These are phyloP conservation scores for Leucozona laternaria DNA, from an alignment of 2,888 invertebrate species.

Conservation along the genomic window DNA sequence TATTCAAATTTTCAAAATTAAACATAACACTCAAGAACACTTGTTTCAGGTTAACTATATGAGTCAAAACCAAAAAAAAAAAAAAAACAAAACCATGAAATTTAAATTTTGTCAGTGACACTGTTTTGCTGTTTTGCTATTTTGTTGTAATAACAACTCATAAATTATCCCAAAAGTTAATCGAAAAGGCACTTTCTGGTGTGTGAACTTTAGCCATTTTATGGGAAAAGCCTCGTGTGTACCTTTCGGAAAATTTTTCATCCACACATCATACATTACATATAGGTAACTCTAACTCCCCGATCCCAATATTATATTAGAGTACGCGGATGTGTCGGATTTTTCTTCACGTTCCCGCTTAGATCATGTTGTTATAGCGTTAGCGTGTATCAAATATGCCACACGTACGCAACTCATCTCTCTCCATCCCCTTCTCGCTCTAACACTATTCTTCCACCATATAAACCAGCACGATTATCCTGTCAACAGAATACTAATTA, in stretches of 20 bases:
- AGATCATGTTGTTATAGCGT: background rate
- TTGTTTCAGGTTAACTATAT: slow-evolving; percentile 9
- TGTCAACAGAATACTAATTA: slow-evolving; percentile 84
- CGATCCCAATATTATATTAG: background rate
- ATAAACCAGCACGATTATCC: slow-evolving; percentile 81
- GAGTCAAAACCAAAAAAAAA: background rate
- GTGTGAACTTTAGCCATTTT: slow-evolving; percentile 51
- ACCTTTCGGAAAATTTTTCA: background rate
- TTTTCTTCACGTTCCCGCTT: slow-evolving; percentile 43
- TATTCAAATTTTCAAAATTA: slow-evolving; percentile 8
- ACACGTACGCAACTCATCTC: slow-evolving; percentile 42
- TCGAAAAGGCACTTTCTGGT: slow-evolving; percentile 45
- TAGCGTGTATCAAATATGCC: slow-evolving; percentile 55
- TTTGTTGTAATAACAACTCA: no score
- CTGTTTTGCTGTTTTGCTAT: slow-evolving; percentile 30
- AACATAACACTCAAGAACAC: background rate
- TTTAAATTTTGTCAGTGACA: slow-evolving; percentile 25
- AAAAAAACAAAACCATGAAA: background rate
- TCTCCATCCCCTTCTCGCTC: background rate
- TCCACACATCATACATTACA: background rate
- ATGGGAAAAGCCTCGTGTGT: background rate
- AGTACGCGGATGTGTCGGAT: slow-evolving; percentile 43
- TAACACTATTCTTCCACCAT: slow-evolving; percentile 24
- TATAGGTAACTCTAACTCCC: background rate
- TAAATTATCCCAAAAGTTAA: slow-evolving; percentile 29